Evolutionary conservation across 2,797 vertebrate species (phyloP).

Genomic region (Pangasius krempfi): DNA sequence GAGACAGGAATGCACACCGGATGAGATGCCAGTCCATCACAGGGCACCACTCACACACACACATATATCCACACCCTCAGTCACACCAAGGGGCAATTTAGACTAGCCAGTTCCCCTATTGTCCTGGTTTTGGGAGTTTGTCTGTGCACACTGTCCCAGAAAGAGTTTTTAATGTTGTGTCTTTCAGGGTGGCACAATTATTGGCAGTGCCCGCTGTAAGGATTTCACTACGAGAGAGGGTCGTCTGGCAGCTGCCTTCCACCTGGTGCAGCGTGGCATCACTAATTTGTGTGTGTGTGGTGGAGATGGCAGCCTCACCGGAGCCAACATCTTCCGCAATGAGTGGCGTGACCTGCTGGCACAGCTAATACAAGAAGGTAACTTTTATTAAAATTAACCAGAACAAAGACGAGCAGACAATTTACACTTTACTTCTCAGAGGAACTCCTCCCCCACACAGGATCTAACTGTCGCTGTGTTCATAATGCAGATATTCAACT

Average conservation of each 20-base stretch:
- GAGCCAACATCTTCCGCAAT: slow-evolving; percentile 89
- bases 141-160: background rate
- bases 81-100: background rate
- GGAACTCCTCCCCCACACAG: background rate
- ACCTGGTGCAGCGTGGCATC: slow-evolving; percentile 90
- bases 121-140: background rate
- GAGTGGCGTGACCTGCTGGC: slow-evolving; percentile 89
- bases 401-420: background rate
- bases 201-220: slow-evolving; percentile 93
- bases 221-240: slow-evolving; percentile 87
- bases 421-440: background rate
- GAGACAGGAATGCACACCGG: background rate
- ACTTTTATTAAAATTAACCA: background rate
- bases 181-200: slow-evolving; percentile 89
- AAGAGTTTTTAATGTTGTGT: background rate
- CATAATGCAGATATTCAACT: no score
- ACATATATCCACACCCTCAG: background rate
- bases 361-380: slow-evolving; percentile 85
- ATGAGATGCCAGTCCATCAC: background rate
- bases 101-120: background rate
- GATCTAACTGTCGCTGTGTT: background rate
- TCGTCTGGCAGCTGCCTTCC: slow-evolving; percentile 82
- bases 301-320: slow-evolving; percentile 93
- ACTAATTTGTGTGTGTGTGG: slow-evolving; percentile 97
- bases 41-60: background rate